phyloP scores from a whole-genome alignment of 1,140 invertebrate genomes.

The Pissodes strobi region DNA sequence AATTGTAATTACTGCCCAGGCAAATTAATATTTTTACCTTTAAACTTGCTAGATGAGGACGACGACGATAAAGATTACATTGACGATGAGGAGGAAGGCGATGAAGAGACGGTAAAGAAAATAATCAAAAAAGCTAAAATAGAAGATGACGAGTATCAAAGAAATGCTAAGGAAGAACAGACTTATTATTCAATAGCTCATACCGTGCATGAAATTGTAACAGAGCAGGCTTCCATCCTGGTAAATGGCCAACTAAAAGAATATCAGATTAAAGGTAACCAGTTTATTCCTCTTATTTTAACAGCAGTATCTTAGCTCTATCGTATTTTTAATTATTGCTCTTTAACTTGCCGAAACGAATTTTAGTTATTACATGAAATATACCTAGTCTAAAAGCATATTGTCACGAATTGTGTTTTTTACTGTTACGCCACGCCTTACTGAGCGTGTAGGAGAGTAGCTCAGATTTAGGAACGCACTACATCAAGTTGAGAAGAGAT shows the following conservation, averaged over 20 bases:
- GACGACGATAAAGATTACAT: conserved; percentile 57
- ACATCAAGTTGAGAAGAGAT: no score
- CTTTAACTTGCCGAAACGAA: no score
- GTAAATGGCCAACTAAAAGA: conserved; percentile 94
- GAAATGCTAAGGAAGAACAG: conserved; percentile 76
- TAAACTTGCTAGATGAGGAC: conserved; percentile 27
- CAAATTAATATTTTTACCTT: no score
- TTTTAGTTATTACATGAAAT: not conserved
- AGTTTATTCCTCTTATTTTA: no score
- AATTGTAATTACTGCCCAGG: no score
- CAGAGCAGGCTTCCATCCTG: conserved; percentile 90
- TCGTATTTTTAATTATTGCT: not conserved
- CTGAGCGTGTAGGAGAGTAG: no score
- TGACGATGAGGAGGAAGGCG: conserved; percentile 69
- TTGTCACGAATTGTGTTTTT: no score
- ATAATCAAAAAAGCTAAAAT: conserved; percentile 83
- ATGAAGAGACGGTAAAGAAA: conserved; percentile 65
- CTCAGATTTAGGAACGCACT: no score
- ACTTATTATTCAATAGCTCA: conserved; percentile 94
- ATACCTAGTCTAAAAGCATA: no score
- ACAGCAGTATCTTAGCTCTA: not conserved
- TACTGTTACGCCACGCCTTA: no score
- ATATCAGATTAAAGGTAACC: conserved; percentile 94
- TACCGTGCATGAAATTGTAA: conserved; percentile 90
- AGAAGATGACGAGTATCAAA: conserved; percentile 92